Evolutionary conservation across 2,888 invertebrate genomes (phyloP).

Genomic region (Caenorhabditis japonica): DNA sequence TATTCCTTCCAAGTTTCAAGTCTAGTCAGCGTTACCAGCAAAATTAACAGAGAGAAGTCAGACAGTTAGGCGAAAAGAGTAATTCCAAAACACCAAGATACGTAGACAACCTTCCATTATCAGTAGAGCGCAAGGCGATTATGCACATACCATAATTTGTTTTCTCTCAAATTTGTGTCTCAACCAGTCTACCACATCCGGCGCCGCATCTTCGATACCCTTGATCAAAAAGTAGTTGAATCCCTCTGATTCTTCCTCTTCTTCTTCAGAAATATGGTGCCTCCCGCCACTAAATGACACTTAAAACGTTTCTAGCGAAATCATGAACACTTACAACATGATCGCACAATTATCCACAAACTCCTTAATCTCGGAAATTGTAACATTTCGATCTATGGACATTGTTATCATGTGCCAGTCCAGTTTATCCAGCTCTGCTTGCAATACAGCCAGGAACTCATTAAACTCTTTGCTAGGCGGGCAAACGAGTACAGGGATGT

Average conservation of each 20-base stretch:
- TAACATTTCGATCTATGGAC: constrained; percentile 23
- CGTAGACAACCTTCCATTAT: neutral
- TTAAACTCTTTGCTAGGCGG: constrained; percentile 29
- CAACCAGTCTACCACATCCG: constrained; percentile 41
- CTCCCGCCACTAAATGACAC: constrained; percentile 18
- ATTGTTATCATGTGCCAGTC: constrained; percentile 47
- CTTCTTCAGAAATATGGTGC: no score
- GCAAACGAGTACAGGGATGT: constrained; percentile 34
- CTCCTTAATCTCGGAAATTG: constrained; percentile 34
- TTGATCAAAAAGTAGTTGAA: constrained; percentile 35
- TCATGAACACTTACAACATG: constrained; percentile 35
- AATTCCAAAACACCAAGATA: no score
- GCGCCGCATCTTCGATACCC: constrained; percentile 34
- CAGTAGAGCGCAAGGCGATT: neutral
- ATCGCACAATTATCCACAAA: constrained; percentile 41
- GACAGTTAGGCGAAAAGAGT: no score
- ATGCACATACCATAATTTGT: constrained; percentile 20
- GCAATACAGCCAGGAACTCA: constrained; percentile 9
- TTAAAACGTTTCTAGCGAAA: neutral
- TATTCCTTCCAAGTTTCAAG: no score
- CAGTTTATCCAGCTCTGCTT: constrained; percentile 27
- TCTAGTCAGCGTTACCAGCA: no score
- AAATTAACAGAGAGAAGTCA: no score
- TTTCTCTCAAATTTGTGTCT: constrained; percentile 32
- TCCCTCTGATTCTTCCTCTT: constrained; percentile 29